Evolutionary conservation across 1,140 invertebrate species (phyloP).

Genomic region (Epicauta chinensis): DNA sequence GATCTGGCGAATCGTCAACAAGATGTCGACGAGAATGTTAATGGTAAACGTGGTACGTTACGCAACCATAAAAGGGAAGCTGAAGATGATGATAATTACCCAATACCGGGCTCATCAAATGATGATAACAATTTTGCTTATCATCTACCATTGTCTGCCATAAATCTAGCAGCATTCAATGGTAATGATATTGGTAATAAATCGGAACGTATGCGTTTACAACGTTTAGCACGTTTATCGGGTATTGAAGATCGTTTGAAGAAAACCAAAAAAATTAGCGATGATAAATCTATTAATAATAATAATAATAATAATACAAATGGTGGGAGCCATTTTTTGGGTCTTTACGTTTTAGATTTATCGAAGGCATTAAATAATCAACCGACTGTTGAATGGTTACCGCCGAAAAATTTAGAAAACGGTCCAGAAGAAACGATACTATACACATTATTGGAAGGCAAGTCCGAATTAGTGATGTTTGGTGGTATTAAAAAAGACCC

Average conservation of each 20-base stretch:
- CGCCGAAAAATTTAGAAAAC: slow-evolving; percentile 54
- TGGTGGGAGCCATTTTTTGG: slow-evolving; percentile 45
- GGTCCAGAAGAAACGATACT: slow-evolving; percentile 85
- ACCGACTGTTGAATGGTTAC: slow-evolving; percentile 69
- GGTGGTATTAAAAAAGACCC: slow-evolving; percentile 82
- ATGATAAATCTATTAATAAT: slow-evolving; percentile 1
- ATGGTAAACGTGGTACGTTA: slow-evolving; percentile 59
- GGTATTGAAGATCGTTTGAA: slow-evolving; percentile 29
- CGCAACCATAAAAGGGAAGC: slow-evolving; percentile 24
- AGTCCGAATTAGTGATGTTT: slow-evolving; percentile 90
- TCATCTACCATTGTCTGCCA: slow-evolving; percentile 1
- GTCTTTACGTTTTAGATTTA: slow-evolving; percentile 84
- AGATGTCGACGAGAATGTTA: slow-evolving; percentile 66
- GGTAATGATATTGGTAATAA: slow-evolving; percentile 3
- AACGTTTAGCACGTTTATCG: slow-evolving; percentile 24
- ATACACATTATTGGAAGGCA: slow-evolving; percentile 82
- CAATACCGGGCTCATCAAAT: slow-evolving; percentile 11
- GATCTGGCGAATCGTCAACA: slow-evolving; percentile 37
- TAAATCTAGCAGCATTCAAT: slow-evolving; percentile 24
- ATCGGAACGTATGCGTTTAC: slow-evolving; percentile 12
- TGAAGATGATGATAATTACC: slow-evolving; percentile 15
- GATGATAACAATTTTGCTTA: slow-evolving; percentile 9
- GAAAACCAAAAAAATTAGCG: slow-evolving; percentile 18
- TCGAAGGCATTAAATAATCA: slow-evolving; percentile 59
- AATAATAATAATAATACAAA: too few species aligned